Evolutionary conservation across 2,888 invertebrate species (phyloP), one percentile per base, ranked within the genome.

Genomic region (Drosophila glabriapex): DNA sequence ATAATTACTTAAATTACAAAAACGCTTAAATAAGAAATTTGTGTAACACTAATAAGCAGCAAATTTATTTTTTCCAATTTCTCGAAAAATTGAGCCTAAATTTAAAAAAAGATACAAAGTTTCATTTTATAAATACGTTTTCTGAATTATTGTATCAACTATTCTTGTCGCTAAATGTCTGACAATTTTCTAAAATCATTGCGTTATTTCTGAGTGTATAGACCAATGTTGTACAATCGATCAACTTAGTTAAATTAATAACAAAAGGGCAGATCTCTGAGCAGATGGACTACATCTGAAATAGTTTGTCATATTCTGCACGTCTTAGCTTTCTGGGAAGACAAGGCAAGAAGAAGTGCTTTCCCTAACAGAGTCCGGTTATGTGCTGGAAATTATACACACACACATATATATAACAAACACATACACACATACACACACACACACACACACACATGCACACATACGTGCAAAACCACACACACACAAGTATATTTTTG

Each of bases 301-400:
- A 46, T 25, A 16, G 46, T 46, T 46, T 46, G 16, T 9, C 25
- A 25, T 25, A 46, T 46, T 46, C 16, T 25, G 25, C 46, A 46
- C 46, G 25, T 25, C 46, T 46, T 46, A 9, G 25, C 16, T 25
- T 25, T 16, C 43, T 54, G 67, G 73, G 73, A 80, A 83, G 84
- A 83, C 89, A 89, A 86, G 80, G 73, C 66, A 39, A 68, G 67
- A 79, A 70, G 72, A 68, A 62, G 70, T 66, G 66, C 56, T 65
- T 62, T 55, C 67, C 55, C 52, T 25, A 66, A 35, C 52, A 31
- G 56, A 68, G 73, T 68, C 73, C 46, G 69, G 79, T 33, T 68
- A 70, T 79, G 58, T 82, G 71, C 71, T 72, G 46, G 63, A 74
- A 77, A 74, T 68, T 70, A 75, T 70, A 71, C 84, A 73, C 71